A percentile compares a stretch with the other conserved stretches of the same genome.
Evolutionary conservation across 2,888 invertebrate species (phyloP).

Genomic region (Odontothrips loti): DNA sequence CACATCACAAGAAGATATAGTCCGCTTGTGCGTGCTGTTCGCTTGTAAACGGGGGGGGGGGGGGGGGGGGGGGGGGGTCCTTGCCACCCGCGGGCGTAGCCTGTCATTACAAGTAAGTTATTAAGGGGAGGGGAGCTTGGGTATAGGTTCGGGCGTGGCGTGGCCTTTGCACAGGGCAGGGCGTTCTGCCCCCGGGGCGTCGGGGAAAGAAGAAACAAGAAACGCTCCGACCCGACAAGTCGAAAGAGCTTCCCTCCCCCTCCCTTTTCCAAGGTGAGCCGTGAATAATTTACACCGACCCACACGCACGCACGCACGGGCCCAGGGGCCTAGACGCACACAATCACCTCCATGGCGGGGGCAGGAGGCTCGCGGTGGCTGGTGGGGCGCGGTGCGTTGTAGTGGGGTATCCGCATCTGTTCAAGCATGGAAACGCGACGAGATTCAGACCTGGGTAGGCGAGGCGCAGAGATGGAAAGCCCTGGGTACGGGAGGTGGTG

Average conservation of each 20-base stretch:
- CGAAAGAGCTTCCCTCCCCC: background rate
- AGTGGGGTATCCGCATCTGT: background rate
- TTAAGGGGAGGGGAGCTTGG: constrained; percentile 1
- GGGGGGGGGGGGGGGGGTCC: background rate
- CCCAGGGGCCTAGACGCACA: too few relatives aligned
- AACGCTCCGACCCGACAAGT: too few relatives aligned
- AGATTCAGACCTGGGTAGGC: too few relatives aligned
- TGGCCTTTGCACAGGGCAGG: background rate
- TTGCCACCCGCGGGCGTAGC: background rate
- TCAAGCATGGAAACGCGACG: background rate
- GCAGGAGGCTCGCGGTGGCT: background rate
- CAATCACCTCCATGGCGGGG: too few relatives aligned
- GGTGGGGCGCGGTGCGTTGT: background rate
- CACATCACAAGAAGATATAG: constrained; percentile 22
- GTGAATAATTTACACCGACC: constrained; percentile 4
- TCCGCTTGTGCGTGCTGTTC: background rate
- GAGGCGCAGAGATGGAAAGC: too few relatives aligned
- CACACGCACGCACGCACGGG: background rate
- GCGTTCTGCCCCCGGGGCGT: too few relatives aligned
- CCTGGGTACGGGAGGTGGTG: too few relatives aligned
- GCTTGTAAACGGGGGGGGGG: background rate
- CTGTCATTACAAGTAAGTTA: constrained; percentile 26
- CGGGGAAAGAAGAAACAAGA: background rate
- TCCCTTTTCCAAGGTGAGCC: background rate
- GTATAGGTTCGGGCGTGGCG: too few relatives aligned